Evolutionary conservation across 2,888 invertebrate species (phyloP), one percentile per base, ranked within the genome.

Genomic region (Chrysopilus asiliformis): DNA sequence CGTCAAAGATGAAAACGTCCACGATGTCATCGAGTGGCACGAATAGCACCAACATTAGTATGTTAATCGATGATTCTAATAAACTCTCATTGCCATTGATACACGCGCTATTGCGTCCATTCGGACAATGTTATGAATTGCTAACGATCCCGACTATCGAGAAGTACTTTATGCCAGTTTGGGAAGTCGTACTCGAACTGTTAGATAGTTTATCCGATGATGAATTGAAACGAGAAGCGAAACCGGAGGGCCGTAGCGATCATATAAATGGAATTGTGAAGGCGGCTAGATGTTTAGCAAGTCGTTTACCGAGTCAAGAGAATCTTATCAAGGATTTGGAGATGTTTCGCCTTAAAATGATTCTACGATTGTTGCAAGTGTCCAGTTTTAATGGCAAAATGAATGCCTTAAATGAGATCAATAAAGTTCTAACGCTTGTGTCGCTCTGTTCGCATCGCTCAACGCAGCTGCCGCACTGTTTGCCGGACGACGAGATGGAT

Each of bases 321-420:
- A 89, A 64, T 50, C 56, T 74, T 44, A 65, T 74, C 40, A 71
- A 72, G 53, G 73, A 78, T 52, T 70, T 95, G 52, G 94, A 94
- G 71, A 87, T 91, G 66, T 90, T 94, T 71, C 75, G 94, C 50
- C 70, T 95, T 49, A 90, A 93, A 70, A 93, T 95, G 87, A 93
- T 95, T 54, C 70, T 95, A 49, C 64, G 89, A 57, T 76, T 90
- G 52, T 67, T 95, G 46, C 90, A 93, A 72, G 91, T 94, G 60
- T 93, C 94, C 16, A 94, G 94, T 36, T 97, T 95, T 60, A 95
- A 94, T 67, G 94, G 95, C 24, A 95, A 95, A 71, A 97, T 97
- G 95, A 94, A 94, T 55, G 95, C 95, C 15, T 68, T 97, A 45
- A 94, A 95, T 63, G 95, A 97, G 71, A 90, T 97, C 40, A 95